phyloP scores from a whole-genome alignment of 2,888 invertebrate species.

The Eupithecia subumbrata region DNA sequence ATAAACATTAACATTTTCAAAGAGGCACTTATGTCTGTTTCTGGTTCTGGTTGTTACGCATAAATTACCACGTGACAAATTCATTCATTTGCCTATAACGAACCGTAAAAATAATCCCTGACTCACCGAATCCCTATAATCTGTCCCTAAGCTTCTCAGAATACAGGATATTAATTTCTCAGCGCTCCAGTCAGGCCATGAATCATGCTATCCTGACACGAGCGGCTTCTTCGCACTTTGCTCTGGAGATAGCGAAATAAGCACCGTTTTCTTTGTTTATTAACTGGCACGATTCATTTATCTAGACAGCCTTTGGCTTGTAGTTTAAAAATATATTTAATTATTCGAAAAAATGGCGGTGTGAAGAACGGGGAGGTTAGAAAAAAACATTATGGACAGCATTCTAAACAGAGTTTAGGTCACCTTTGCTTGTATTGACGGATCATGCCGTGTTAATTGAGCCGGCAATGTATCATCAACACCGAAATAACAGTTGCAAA shows the following conservation, averaged over 20 bases:
- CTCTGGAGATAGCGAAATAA: conserved; percentile 23
- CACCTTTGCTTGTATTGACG: neutral
- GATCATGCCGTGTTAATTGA: neutral
- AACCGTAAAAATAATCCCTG: conserved; percentile 10
- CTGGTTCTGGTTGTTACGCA: neutral
- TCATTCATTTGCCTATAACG: neutral
- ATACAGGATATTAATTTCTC: conserved; percentile 25
- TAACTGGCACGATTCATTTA: neutral
- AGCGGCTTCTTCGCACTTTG: conserved; percentile 30
- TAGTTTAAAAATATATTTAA: neutral
- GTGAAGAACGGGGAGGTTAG: neutral
- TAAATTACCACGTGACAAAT: neutral
- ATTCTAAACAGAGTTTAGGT: neutral
- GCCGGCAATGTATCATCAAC: too few species aligned
- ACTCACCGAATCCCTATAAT: conserved; percentile 18
- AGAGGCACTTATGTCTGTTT: neutral
- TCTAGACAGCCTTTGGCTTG: conserved; percentile 3
- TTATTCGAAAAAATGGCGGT: neutral
- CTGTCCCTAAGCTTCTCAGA: conserved; percentile 22
- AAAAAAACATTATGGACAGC: neutral
- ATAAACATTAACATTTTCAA: too few species aligned
- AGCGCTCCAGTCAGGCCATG: conserved; percentile 26
- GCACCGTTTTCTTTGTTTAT: conserved; percentile 29
- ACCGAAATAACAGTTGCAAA: too few species aligned
- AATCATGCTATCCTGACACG: conserved; percentile 30